Conservation (phyloP, 2,888 invertebrate species). For the Plagodis dolabraria region DNA sequence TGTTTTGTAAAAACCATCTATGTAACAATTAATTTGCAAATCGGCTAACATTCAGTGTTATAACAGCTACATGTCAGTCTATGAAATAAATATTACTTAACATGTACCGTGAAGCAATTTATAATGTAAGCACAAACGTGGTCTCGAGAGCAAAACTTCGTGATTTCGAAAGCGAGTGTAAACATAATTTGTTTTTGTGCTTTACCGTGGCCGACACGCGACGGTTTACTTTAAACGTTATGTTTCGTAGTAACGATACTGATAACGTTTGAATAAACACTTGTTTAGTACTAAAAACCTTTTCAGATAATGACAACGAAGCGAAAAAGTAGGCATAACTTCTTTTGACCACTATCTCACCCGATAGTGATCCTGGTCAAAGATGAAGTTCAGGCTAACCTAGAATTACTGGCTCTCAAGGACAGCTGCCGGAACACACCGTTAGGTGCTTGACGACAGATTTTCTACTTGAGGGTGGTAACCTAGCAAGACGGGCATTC, state of each 20-base stretch:
- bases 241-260: constrained; percentile 16
- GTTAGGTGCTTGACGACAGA: too few relatives aligned
- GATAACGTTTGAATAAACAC: constrained; percentile 27
- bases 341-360: too few relatives aligned
- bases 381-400: too few relatives aligned
- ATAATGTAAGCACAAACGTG: constrained; percentile 44
- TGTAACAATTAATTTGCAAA: constrained; percentile 22
- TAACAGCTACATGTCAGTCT: constrained; percentile 25
- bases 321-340: too few relatives aligned
- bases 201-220: constrained; percentile 39
- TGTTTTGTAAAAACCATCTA: constrained; percentile 11
- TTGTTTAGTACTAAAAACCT: background rate
- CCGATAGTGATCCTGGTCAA: too few relatives aligned
- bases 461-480: too few relatives aligned
- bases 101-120: constrained; percentile 44
- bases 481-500: too few relatives aligned
- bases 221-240: constrained; percentile 30
- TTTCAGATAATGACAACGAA: too few relatives aligned
- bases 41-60: constrained; percentile 21
- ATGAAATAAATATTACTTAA: constrained; percentile 40
- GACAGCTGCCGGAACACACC: too few relatives aligned
- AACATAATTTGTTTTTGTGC: constrained; percentile 45
- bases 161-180: constrained; percentile 76
- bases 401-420: too few relatives aligned
- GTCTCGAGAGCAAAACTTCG: constrained; percentile 73